These are phyloP conservation scores for Cloeon dipterum DNA, from an alignment of 2,888 invertebrate species.

Conservation along the genomic window DNA sequence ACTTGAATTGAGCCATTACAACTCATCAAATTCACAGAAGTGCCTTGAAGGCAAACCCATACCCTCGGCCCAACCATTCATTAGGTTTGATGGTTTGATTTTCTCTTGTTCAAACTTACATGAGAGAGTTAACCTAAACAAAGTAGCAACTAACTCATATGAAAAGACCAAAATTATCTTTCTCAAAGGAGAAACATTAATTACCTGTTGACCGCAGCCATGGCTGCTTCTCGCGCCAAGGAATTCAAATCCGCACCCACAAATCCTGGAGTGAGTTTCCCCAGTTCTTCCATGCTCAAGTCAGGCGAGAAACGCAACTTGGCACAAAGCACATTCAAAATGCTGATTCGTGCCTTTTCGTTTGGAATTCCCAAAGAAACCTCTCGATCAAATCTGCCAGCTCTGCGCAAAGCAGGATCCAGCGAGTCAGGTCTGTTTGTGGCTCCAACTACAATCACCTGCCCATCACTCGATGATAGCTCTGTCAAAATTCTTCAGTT, in stretches of 20 bases:
- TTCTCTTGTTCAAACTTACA: no score
- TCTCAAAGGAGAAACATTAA: no score
- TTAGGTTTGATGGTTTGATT: no score
- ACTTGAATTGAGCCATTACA: no score
- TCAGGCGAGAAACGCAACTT: slow-evolving; percentile 41
- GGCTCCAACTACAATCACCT: slow-evolving; percentile 77
- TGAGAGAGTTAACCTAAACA: slow-evolving; percentile 3
- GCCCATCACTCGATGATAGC: slow-evolving; percentile 25
- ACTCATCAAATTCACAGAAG: no score
- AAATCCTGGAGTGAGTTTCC: slow-evolving; percentile 79
- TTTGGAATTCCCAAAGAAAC: slow-evolving; percentile 86
- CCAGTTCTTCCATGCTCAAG: slow-evolving; percentile 48
- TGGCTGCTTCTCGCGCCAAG: slow-evolving; percentile 67
- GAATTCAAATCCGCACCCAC: slow-evolving; percentile 86
- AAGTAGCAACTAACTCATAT: not conserved
- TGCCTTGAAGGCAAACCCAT: no score
- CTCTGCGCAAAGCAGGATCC: slow-evolving; percentile 76
- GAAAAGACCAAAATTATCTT: not conserved
- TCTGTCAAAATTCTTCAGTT: slow-evolving; percentile 16
- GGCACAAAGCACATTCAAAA: slow-evolving; percentile 46
- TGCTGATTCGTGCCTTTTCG: slow-evolving; percentile 53
- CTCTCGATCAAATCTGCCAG: slow-evolving; percentile 86
- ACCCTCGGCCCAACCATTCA: no score
- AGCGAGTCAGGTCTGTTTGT: slow-evolving; percentile 82
- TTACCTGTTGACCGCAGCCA: slow-evolving; percentile 63